These are phyloP conservation scores for Furnarius figulus DNA, from an alignment of 2,113 vertebrate species.

Conservation along the genomic window DNA sequence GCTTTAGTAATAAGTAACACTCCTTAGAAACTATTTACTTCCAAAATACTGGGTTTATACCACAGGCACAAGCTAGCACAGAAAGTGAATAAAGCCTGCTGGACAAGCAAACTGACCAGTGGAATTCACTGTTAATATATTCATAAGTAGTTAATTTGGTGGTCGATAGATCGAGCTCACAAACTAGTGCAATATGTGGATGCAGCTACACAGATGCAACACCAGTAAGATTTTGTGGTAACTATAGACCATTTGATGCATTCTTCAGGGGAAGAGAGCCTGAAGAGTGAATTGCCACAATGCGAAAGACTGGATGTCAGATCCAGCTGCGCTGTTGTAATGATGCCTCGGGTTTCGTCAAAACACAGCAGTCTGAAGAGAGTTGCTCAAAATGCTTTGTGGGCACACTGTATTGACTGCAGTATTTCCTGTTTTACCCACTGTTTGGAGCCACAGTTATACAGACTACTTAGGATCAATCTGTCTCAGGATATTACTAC, in stretches of 20 bases:
- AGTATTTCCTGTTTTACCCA: accelerated
- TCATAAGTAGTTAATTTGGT: neutral
- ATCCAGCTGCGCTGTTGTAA: neutral
- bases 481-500: neutral
- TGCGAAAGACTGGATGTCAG: neutral
- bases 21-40: neutral
- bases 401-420: neutral
- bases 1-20: neutral
- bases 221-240: neutral
- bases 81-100: neutral
- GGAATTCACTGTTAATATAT: neutral
- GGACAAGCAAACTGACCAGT: neutral
- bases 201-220: neutral
- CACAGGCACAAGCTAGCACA: neutral
- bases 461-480: neutral
- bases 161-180: neutral
- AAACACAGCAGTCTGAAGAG: neutral
- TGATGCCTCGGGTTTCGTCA: neutral
- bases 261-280: neutral
- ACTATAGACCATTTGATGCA: accelerated
- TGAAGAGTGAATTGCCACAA: accelerated
- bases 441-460: neutral
- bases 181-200: neutral
- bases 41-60: neutral
- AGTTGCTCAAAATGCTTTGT: neutral